A percentile compares a stretch with the other conserved stretches of the same genome.
Evolutionary conservation across 2,797 vertebrate genomes (phyloP).

Genomic region (Enteromius mattozi): DNA sequence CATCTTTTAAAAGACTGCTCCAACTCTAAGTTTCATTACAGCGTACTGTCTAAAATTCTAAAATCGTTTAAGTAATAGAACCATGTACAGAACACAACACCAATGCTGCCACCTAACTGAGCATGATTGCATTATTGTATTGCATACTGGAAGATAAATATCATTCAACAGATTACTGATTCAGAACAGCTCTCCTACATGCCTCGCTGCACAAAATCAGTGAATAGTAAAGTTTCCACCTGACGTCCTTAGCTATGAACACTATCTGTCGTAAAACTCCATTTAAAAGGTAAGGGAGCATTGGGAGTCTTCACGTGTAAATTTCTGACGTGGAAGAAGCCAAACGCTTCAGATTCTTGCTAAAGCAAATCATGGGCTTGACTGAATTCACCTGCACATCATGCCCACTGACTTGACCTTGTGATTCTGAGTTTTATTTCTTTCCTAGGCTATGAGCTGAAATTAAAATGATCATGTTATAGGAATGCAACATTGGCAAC

Average conservation of each 20-base stretch:
- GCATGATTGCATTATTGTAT: not conserved
- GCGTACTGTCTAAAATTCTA: not conserved
- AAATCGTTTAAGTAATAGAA: not conserved
- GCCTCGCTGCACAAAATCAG: slow-evolving; percentile 18
- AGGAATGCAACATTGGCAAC: not conserved
- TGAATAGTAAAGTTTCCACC: slow-evolving; percentile 19
- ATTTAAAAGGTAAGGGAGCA: not conserved
- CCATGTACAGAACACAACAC: not conserved
- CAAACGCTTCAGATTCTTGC: not conserved
- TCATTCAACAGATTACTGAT: not conserved
- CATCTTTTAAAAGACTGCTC: not conserved
- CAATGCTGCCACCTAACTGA: not conserved
- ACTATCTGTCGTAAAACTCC: not conserved
- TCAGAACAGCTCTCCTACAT: not conserved
- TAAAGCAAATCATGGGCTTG: not conserved
- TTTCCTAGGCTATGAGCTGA: not conserved
- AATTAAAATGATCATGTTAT: not conserved
- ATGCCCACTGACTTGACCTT: not conserved
- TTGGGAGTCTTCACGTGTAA: not conserved
- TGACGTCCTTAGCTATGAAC: not conserved
- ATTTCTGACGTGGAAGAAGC: not conserved
- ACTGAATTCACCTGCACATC: not conserved
- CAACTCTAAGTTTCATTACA: not conserved
- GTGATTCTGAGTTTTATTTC: not conserved
- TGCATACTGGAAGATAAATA: not conserved